Evolutionary conservation across 2,113 vertebrate species (phyloP).

Genomic region (Colius striatus): DNA sequence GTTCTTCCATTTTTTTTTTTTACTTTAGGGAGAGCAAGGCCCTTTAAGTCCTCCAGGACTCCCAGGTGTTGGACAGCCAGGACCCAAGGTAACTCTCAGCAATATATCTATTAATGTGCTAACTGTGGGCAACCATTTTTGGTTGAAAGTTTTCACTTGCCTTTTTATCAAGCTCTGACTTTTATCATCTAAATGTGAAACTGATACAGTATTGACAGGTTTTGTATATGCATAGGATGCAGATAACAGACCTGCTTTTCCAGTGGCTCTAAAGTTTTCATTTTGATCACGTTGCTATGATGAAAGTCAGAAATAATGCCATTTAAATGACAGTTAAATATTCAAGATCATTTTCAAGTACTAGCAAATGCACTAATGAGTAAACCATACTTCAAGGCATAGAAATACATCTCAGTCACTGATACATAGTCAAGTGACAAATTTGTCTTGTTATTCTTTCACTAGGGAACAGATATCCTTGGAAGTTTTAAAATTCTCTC

Average conservation of each 20-base stretch:
- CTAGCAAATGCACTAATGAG: neutral
- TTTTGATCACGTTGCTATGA: neutral
- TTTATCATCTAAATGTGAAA: neutral
- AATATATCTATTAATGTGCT: neutral
- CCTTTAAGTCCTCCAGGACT: slow-evolving; percentile 79
- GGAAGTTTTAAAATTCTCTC: neutral
- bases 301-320: neutral
- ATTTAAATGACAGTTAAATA: neutral
- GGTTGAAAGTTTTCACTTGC: neutral
- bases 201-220: neutral
- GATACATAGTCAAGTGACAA: neutral
- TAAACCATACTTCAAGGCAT: neutral
- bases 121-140: neutral
- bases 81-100: slow-evolving; percentile 81
- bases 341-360: neutral
- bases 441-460: neutral
- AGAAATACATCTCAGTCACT: neutral
- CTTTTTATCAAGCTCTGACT: neutral
- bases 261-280: neutral
- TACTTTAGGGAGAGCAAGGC: slow-evolving; percentile 78
- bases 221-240: neutral
- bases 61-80: slow-evolving; percentile 82
- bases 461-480: neutral
- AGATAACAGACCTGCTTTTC: neutral
- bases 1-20: neutral